These are phyloP conservation scores for Planiliza haematocheilus DNA, from an alignment of 2,113 vertebrate genomes.

Conservation along the genomic window DNA sequence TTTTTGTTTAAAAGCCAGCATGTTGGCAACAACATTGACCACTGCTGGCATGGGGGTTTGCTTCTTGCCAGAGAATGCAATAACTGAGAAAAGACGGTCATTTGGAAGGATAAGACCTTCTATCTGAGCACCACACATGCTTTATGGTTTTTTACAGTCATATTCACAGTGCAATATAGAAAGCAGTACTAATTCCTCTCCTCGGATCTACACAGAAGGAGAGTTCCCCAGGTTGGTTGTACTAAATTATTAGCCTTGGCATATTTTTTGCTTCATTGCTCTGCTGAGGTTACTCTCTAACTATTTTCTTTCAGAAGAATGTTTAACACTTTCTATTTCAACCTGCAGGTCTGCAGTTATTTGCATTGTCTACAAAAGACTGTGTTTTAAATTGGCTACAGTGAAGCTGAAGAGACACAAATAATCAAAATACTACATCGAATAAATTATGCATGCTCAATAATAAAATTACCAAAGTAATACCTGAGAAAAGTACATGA, in stretches of 20 bases:
- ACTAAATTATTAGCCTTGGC: slow-evolving; percentile 18
- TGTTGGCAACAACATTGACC: background rate
- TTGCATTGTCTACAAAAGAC: background rate
- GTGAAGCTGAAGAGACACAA: too few relatives aligned
- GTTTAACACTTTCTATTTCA: background rate
- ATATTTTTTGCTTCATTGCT: slow-evolving; percentile 24
- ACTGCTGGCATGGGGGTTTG: background rate
- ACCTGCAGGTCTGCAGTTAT: background rate
- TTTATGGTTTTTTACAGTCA: slow-evolving; percentile 6
- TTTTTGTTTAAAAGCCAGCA: background rate
- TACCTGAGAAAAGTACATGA: too few relatives aligned
- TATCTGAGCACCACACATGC: background rate
- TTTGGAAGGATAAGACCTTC: slow-evolving; percentile 8
- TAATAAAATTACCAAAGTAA: too few relatives aligned
- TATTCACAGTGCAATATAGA: background rate
- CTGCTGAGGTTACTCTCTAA: slow-evolving; percentile 8
- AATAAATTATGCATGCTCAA: too few relatives aligned
- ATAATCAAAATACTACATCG: too few relatives aligned
- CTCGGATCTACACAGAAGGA: slow-evolving; percentile 16
- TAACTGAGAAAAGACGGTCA: slow-evolving; percentile 10
- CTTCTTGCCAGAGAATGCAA: background rate
- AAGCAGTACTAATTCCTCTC: background rate
- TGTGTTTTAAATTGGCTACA: background rate
- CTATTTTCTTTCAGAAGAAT: background rate
- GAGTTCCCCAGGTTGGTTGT: slow-evolving; percentile 2